A percentile compares a stretch with the other conserved stretches of the same genome.
phyloP scores from a whole-genome alignment of 1,140 invertebrate species.

The Drosophila chauvacae region DNA sequence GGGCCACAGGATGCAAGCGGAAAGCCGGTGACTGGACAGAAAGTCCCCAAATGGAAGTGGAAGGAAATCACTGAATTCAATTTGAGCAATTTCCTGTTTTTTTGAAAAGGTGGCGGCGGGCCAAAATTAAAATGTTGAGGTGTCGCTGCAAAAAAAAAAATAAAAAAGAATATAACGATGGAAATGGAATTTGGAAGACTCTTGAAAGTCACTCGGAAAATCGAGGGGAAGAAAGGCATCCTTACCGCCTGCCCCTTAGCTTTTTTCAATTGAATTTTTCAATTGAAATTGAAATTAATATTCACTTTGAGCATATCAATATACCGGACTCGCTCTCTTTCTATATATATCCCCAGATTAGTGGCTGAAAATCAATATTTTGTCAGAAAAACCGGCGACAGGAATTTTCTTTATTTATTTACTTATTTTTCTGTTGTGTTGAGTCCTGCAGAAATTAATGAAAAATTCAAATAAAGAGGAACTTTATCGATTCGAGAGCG shows the following conservation, averaged over 20 bases:
- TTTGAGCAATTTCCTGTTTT: slow-evolving; percentile 77
- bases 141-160: background rate
- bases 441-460: slow-evolving; percentile 36
- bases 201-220: slow-evolving; percentile 38
- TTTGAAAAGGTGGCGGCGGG: slow-evolving; percentile 52
- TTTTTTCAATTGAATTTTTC: slow-evolving; percentile 69
- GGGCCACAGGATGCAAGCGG: slow-evolving; percentile 43
- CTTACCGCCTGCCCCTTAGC: slow-evolving; percentile 14
- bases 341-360: slow-evolving; percentile 14
- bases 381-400: slow-evolving; percentile 6
- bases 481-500: slow-evolving; percentile 42
- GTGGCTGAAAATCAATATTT: slow-evolving; percentile 43
- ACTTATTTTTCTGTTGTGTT: slow-evolving; percentile 4
- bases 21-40: slow-evolving; percentile 7
- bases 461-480: slow-evolving; percentile 41
- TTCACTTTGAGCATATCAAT: slow-evolving; percentile 75
- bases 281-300: slow-evolving; percentile 79
- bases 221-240: slow-evolving; percentile 9
- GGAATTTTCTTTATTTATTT: background rate
- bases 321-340: background rate
- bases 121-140: slow-evolving; percentile 64
- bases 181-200: slow-evolving; percentile 41
- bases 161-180: background rate
- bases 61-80: slow-evolving; percentile 76
- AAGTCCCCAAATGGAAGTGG: slow-evolving; percentile 20